Evolutionary conservation across 2,797 vertebrate species (phyloP), one percentile per base, ranked within the genome.

Genomic region (Mastacembelus armatus): DNA sequence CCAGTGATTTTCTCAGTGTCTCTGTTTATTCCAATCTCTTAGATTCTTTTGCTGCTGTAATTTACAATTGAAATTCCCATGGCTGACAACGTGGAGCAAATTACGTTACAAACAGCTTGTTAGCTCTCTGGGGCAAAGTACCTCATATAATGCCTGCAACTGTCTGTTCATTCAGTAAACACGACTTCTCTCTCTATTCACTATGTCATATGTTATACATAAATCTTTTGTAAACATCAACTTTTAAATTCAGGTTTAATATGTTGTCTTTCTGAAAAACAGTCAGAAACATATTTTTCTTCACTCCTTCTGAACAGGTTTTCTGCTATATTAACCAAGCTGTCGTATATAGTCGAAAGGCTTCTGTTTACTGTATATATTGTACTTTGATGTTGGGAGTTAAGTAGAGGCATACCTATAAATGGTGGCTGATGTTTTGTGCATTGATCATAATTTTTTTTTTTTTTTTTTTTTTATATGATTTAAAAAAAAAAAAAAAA

Each of bases 131-230:
- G 71, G 48, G 39, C 67, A 65, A 66, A 74, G 56, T 11, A n/a
- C 60, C 72, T 83, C 81, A 75, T 71, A 76, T 82, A 77, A 67
- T 48, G 47, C 77, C 54, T 44, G 45, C 39, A 81, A 61, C n/a
- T 43, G 10, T 58, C 19, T 63, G 62, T 44, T 65, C 72, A 29
- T 67, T 49, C 51, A 59, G 47, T 29, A 61, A 73, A 67, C 35
- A 54, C 64, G 30, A 22, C 59, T 21, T 29, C 30, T 44, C 40
- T 44, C 21, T 33, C 39, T 49, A 45, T 32, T 14, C 24, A 14
- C 56, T 36, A 33, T 26, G 1, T 24, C 33, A n/a, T n/a, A n/a
- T 16, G 38, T 47, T 78, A 74, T 38, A 38, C 51, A 27, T 4
- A 10, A 39, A 12, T n/a, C n/a, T n/a, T n/a, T n/a, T n/a, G n/a